Percentiles rank a stretch among this genome's conserved stretches.
phyloP scores from a whole-genome alignment of 1,140 invertebrate genomes.

The Anadara kagoshimensis region DNA sequence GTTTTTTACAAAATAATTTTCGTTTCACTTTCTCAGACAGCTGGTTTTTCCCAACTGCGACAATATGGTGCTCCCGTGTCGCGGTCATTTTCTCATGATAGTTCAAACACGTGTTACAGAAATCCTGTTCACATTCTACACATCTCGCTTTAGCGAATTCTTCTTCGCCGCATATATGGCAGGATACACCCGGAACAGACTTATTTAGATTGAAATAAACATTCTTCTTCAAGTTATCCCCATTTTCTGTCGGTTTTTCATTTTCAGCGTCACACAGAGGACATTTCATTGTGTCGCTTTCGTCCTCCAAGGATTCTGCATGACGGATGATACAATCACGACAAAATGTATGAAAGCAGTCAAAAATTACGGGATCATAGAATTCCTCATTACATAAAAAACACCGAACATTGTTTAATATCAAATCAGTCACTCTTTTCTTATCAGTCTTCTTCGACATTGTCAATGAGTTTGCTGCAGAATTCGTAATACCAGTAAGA shows the following conservation, averaged over 20 bases:
- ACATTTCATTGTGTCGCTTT: conserved; percentile 29
- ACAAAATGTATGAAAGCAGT: conserved; percentile 37
- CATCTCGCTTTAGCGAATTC: conserved; percentile 26
- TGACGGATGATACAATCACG: conserved; percentile 26
- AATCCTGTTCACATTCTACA: conserved; percentile 39
- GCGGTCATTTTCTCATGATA: conserved; percentile 33
- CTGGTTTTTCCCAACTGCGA: conserved; percentile 8
- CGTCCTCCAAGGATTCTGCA: conserved; percentile 11
- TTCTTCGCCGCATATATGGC: conserved; percentile 29
- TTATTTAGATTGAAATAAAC: conserved; percentile 9
- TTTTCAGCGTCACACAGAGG: conserved; percentile 35
- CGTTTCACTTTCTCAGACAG: conserved; percentile 1
- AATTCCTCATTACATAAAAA: conserved; percentile 31
- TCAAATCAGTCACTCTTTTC: conserved; percentile 6
- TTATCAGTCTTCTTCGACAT: not conserved
- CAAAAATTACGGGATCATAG: conserved; percentile 27
- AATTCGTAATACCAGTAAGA: too few relatives aligned
- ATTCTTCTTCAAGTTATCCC: conserved; percentile 20
- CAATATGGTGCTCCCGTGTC: conserved; percentile 37
- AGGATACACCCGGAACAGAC: conserved; percentile 10
- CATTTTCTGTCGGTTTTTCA: conserved; percentile 10
- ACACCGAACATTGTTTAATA: conserved; percentile 36
- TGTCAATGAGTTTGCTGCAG: not conserved
- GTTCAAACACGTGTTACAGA: conserved; percentile 28
- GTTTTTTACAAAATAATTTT: conserved; percentile 32